Evolutionary conservation across 2,888 invertebrate genomes (phyloP).

Genomic region (Trissolcus brochymenae): DNA sequence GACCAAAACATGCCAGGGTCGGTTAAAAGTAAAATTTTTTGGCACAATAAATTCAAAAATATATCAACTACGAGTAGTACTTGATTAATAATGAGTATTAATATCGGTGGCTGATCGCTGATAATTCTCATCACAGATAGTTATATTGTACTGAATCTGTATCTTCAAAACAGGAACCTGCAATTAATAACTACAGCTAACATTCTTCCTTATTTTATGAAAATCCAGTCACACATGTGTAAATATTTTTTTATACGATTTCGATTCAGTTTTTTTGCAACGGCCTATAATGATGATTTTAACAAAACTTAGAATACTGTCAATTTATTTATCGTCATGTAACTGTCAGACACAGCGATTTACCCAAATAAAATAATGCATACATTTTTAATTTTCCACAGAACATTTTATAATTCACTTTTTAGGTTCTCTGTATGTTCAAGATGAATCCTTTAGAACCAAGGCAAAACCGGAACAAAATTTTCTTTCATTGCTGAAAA

Average conservation of each 20-base stretch:
- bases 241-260: too few species aligned
- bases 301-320: too few species aligned
- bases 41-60: slow-evolving; percentile 3
- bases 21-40: neutral
- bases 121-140: slow-evolving; percentile 28
- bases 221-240: neutral
- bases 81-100: slow-evolving; percentile 7
- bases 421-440: too few species aligned
- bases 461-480: too few species aligned
- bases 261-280: neutral
- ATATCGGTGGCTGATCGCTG: slow-evolving; percentile 17
- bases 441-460: too few species aligned
- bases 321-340: too few species aligned
- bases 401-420: too few species aligned
- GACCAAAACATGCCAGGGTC: slow-evolving; percentile 9
- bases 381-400: too few species aligned
- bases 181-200: slow-evolving; percentile 69
- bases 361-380: too few species aligned
- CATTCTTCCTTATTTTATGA: neutral
- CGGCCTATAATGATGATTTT: too few species aligned
- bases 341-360: too few species aligned
- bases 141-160: slow-evolving; percentile 30
- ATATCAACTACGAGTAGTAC: neutral
- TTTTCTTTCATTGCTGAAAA: too few species aligned
- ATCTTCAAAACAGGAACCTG: slow-evolving; percentile 76